Evolutionary conservation across 1,140 invertebrate genomes (phyloP).

Genomic region (Hetaerina americana): DNA sequence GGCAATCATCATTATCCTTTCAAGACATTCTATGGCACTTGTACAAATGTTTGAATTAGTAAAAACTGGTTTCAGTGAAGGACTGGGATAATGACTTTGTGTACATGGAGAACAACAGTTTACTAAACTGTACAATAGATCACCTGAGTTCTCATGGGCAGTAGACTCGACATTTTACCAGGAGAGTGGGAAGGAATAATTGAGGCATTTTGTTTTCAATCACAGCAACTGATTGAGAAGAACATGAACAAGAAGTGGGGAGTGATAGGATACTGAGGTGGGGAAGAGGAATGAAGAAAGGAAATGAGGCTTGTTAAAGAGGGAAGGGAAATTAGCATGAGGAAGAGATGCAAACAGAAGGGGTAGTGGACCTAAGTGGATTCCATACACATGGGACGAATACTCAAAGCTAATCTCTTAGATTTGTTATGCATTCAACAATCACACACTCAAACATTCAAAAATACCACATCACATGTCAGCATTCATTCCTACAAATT

Average conservation of each 20-base stretch:
- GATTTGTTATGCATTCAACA: too few relatives aligned
- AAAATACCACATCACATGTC: not conserved
- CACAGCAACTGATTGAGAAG: not conserved
- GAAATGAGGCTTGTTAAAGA: too few relatives aligned
- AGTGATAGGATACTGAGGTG: too few relatives aligned
- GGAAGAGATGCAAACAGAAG: not conserved
- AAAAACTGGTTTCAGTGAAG: not conserved
- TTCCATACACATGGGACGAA: not conserved
- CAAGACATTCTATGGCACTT: not conserved
- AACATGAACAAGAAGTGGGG: not conserved
- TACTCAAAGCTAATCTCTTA: too few relatives aligned
- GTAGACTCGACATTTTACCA: not conserved
- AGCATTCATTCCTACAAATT: not conserved
- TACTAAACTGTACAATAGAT: not conserved
- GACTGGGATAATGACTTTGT: too few relatives aligned
- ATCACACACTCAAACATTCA: not conserved
- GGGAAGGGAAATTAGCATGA: too few relatives aligned
- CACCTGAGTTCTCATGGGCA: not conserved
- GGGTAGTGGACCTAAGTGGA: not conserved
- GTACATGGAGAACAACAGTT: not conserved
- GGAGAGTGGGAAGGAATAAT: not conserved
- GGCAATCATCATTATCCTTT: not conserved
- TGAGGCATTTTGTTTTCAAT: not conserved
- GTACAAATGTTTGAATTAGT: not conserved
- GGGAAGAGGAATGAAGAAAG: too few relatives aligned